Evolutionary conservation across 2,888 invertebrate species (phyloP), one percentile per base, ranked within the genome.

Genomic region (Lochmaea crataegi): DNA sequence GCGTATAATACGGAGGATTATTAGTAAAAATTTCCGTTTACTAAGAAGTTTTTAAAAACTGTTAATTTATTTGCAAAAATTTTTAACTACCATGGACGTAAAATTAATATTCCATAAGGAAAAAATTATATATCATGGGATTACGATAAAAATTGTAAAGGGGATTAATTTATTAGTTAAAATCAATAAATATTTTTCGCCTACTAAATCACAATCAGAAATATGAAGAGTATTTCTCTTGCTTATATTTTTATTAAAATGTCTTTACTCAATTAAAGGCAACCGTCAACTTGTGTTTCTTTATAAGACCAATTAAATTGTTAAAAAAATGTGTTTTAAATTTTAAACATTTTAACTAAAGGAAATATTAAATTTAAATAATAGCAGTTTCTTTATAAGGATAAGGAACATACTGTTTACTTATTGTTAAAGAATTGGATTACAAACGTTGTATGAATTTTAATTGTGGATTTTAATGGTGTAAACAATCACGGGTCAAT

Each of bases 361-460:
- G 61, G 61, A 63, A 42, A 41, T 63, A 41, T 63, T 18, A 63
- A 63, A 63, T 63, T 18, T 58, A 58, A 12, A 58, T 58, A 32
- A 58, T 53, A 53, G 18, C 32, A 32, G 32, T 1, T 26, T 14
- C 26, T 42, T 41, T 63, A 63, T 63, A 63, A n/a, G n/a, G n/a
- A n/a, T n/a, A n/a, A n/a, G n/a, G n/a, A n/a, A 42, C 41, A 63
- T 26, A 16, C 0, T 16, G 42, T 63, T 63, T 42, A n/a, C 18
- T 7, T 61, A 18, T 42, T 41, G 18, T 61, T 61, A 10, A 42
- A 41, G 38, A 63, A 63, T 63, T 63, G 41, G 61, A 63, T 42
- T 63, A 63, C 14, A 16, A n/a, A 5, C 16, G 42, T 42, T 11
- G 9, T 32, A 66, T 66, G 53, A 66, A 66, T 63, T 63, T 63